Conservation (phyloP, 2,888 invertebrate genomes). For the Morpho achilles region DNA sequence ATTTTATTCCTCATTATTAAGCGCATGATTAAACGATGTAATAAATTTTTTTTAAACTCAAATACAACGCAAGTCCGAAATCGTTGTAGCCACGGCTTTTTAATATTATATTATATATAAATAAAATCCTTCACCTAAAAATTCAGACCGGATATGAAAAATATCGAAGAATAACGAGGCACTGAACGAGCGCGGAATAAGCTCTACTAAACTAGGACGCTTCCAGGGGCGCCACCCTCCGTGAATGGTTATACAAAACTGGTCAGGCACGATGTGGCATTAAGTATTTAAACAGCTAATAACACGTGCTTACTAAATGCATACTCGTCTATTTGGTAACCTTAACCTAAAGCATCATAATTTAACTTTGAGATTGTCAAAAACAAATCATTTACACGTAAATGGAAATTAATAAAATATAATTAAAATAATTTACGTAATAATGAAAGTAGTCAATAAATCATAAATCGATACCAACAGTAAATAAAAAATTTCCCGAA, state of each 20-base stretch:
- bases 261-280: constrained; percentile 67
- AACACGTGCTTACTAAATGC: constrained; percentile 59
- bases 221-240: constrained; percentile 40
- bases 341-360: constrained; percentile 47
- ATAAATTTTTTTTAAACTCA: no score
- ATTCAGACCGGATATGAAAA: no score
- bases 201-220: constrained; percentile 29
- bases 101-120: no score
- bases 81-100: no score
- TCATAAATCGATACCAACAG: constrained; percentile 27
- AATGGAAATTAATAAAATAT: background rate
- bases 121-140: no score
- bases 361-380: constrained; percentile 10
- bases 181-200: background rate
- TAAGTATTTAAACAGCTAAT: constrained; percentile 39
- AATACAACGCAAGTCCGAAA: no score
- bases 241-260: constrained; percentile 44
- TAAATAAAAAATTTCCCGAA: constrained; percentile 33
- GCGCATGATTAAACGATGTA: no score
- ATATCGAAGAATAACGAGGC: no score
- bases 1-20: no score
- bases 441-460: constrained; percentile 5
- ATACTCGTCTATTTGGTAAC: constrained; percentile 61
- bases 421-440: constrained; percentile 7
- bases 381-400: background rate